Conservation (phyloP, 2,888 invertebrate species). For the Furcula furcula region DNA sequence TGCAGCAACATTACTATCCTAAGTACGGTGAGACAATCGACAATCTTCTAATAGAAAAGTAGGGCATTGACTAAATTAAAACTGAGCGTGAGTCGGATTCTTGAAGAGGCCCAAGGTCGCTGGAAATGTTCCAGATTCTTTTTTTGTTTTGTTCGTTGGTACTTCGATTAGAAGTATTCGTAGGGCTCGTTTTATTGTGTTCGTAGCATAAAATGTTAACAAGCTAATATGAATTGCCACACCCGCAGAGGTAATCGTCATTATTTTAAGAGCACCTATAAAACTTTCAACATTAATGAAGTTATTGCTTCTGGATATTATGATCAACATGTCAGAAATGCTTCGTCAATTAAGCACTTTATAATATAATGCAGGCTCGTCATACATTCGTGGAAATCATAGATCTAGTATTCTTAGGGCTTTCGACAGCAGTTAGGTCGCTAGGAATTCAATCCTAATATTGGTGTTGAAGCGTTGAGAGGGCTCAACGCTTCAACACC, state of each 20-base stretch:
- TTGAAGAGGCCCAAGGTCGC: constrained; percentile 72
- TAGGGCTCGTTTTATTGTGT: constrained; percentile 31
- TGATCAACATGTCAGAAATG: too few species aligned
- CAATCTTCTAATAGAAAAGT: constrained; percentile 56
- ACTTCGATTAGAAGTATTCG: constrained; percentile 33
- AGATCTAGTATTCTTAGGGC: too few species aligned
- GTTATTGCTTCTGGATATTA: too few species aligned
- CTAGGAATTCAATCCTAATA: too few species aligned
- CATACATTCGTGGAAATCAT: too few species aligned
- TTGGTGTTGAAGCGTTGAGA: too few species aligned
- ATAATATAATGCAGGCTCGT: too few species aligned
- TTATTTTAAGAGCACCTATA: background rate
- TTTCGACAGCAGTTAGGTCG: too few species aligned
- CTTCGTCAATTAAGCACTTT: too few species aligned
- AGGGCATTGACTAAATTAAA: constrained; percentile 66
- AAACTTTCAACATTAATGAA: background rate
- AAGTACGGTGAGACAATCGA: constrained; percentile 27
- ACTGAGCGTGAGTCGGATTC: constrained; percentile 59
- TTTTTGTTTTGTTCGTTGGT: constrained; percentile 45
- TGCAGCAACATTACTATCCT: constrained; percentile 18
- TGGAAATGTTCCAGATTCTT: constrained; percentile 70
- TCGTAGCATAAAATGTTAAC: constrained; percentile 2
- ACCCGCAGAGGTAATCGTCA: background rate
- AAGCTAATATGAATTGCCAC: background rate
- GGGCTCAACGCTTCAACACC: too few species aligned